These are phyloP conservation scores for Lepus europaeus DNA, from an alignment of 2,113 vertebrate species.

Conservation along the genomic window DNA sequence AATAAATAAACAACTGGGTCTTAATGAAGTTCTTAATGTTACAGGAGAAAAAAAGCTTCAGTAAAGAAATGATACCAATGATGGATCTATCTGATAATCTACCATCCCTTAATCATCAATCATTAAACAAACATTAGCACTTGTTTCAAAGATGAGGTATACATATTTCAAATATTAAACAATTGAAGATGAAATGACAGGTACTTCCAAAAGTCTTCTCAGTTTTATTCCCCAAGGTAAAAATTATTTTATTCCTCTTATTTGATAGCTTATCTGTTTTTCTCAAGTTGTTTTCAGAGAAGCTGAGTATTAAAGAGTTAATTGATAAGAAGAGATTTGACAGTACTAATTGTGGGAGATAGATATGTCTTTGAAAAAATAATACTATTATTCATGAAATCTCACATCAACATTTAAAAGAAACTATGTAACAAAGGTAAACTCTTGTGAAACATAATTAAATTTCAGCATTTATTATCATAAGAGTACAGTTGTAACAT, in stretches of 20 bases:
- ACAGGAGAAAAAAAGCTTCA: neutral
- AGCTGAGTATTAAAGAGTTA: neutral
- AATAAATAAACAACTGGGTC: neutral
- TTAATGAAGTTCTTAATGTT: neutral
- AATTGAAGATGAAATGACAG: neutral
- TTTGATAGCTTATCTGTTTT: neutral
- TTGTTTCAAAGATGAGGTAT: neutral
- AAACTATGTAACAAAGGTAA: neutral
- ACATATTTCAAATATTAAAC: constrained; percentile 5
- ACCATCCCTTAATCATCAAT: neutral
- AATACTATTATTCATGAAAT: neutral
- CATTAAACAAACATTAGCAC: neutral
- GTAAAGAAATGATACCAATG: neutral
- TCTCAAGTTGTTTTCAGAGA: neutral
- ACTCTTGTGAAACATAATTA: neutral
- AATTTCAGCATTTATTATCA: constrained; percentile 9
- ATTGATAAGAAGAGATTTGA: neutral
- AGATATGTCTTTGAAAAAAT: neutral
- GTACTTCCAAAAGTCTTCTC: neutral
- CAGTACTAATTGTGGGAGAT: neutral
- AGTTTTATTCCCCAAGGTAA: neutral
- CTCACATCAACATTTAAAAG: neutral
- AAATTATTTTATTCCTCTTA: neutral
- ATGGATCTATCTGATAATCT: neutral
- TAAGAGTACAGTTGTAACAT: neutral